Evolutionary conservation across 2,797 vertebrate species (phyloP).

Genomic region (Chaetophractus vellerosus): DNA sequence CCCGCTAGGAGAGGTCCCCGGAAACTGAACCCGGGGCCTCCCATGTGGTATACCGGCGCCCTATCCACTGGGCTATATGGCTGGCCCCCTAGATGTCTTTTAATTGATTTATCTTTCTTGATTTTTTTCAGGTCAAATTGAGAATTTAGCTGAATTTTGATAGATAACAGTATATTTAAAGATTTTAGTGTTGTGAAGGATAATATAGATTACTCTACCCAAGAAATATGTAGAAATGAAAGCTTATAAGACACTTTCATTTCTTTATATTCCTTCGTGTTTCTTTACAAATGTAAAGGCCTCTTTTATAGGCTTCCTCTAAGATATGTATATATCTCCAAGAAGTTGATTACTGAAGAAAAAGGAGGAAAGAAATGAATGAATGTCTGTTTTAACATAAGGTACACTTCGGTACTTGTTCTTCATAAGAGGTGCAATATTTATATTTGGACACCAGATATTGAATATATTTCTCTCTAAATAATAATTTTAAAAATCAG

Average conservation of each 20-base stretch:
- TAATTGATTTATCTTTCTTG: not conserved
- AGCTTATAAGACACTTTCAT: not conserved
- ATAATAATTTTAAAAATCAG: conserved; percentile 36
- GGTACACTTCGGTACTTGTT: not conserved
- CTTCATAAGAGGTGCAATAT: not conserved
- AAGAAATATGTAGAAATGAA: not conserved
- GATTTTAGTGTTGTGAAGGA: not conserved
- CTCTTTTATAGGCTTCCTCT: not conserved
- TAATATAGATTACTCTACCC: conserved; percentile 6
- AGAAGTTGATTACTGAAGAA: not conserved
- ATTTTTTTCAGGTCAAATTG: not conserved
- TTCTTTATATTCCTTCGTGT: not conserved
- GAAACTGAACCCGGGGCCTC: too few relatives aligned
- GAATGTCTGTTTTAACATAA: not conserved
- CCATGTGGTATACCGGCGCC: too few relatives aligned
- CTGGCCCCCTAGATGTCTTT: not conserved
- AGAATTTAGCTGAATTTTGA: conserved; percentile 37
- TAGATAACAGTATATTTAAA: not conserved
- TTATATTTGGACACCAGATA: not conserved
- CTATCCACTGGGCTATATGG: too few relatives aligned
- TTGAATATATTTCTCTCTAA: conserved; percentile 44
- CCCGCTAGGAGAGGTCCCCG: too few relatives aligned
- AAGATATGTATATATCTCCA: not conserved
- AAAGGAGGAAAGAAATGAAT: not conserved
- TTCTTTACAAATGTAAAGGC: not conserved